phyloP scores from a whole-genome alignment of 2,888 invertebrate species.

The Pyrocoelia pectoralis region DNA sequence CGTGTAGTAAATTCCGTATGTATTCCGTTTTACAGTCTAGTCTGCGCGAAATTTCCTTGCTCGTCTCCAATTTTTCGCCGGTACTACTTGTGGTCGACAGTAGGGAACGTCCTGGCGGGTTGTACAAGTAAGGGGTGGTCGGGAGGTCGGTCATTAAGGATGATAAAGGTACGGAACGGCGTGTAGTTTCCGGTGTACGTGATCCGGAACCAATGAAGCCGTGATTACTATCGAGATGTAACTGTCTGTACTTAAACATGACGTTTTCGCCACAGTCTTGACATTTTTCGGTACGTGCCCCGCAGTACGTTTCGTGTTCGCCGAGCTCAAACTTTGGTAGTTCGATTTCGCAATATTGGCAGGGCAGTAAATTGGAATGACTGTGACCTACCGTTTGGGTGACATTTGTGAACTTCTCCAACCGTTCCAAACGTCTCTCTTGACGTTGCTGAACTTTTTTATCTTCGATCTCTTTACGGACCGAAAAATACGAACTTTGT shows the following conservation, averaged over 20 bases:
- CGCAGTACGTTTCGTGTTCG: slow-evolving; percentile 74
- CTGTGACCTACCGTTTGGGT: neutral
- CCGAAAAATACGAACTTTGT: slow-evolving; percentile 48
- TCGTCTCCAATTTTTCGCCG: slow-evolving; percentile 57
- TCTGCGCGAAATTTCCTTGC: slow-evolving; percentile 56
- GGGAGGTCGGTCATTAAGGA: neutral
- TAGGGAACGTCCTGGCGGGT: neutral
- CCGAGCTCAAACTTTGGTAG: slow-evolving; percentile 67
- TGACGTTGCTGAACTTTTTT: slow-evolving; percentile 40
- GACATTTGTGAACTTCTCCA: slow-evolving; percentile 26
- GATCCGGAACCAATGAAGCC: slow-evolving; percentile 69
- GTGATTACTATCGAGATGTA: slow-evolving; percentile 72
- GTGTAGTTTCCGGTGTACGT: slow-evolving; percentile 57
- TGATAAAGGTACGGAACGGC: neutral
- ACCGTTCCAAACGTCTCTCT: slow-evolving; percentile 38
- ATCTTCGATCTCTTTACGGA: slow-evolving; percentile 49
- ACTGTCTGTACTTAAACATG: slow-evolving; percentile 72
- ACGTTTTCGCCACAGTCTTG: slow-evolving; percentile 72
- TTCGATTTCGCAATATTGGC: slow-evolving; percentile 74
- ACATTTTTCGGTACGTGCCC: slow-evolving; percentile 75
- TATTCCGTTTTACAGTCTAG: slow-evolving; percentile 60
- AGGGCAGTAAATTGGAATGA: slow-evolving; percentile 59
- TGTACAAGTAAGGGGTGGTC: neutral
- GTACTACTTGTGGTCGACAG: slow-evolving; percentile 47
- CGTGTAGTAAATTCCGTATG: slow-evolving; percentile 57